Evolutionary conservation across 2,888 invertebrate species (phyloP).

Genomic region (Orthosia gracilis): DNA sequence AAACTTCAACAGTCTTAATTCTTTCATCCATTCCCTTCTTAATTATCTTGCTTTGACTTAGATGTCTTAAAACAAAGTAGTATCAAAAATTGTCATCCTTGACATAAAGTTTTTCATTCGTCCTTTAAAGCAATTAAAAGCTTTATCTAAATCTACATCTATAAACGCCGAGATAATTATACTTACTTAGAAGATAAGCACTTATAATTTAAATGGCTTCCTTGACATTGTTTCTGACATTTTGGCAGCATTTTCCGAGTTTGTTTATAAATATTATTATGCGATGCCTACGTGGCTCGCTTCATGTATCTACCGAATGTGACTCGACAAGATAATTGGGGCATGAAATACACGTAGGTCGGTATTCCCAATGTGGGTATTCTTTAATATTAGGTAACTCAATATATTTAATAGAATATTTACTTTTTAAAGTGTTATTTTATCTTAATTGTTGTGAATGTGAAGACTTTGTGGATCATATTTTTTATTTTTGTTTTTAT

Average conservation of each 20-base stretch:
- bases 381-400: not conserved
- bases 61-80: not conserved
- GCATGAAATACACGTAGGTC: not conserved
- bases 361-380: constrained; percentile 11
- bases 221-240: constrained; percentile 56
- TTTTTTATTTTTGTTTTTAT: too few species aligned
- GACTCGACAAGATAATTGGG: constrained; percentile 42
- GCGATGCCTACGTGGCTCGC: constrained; percentile 56
- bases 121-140: constrained; percentile 32
- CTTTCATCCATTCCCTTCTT: too few species aligned
- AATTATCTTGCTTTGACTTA: not conserved
- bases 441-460: too few species aligned
- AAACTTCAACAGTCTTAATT: not conserved
- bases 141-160: constrained; percentile 29
- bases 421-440: too few species aligned
- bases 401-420: too few species aligned
- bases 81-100: not conserved
- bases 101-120: constrained; percentile 33
- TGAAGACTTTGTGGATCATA: too few species aligned
- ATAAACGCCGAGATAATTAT: constrained; percentile 16
- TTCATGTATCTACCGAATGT: constrained; percentile 41
- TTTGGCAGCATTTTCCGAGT: constrained; percentile 47
- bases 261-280: constrained; percentile 53
- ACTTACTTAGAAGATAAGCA: constrained; percentile 40
- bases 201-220: constrained; percentile 35